Evolutionary conservation across 2,888 invertebrate species (phyloP), one percentile per base, ranked within the genome.

Genomic region (Cybosia mesomella): DNA sequence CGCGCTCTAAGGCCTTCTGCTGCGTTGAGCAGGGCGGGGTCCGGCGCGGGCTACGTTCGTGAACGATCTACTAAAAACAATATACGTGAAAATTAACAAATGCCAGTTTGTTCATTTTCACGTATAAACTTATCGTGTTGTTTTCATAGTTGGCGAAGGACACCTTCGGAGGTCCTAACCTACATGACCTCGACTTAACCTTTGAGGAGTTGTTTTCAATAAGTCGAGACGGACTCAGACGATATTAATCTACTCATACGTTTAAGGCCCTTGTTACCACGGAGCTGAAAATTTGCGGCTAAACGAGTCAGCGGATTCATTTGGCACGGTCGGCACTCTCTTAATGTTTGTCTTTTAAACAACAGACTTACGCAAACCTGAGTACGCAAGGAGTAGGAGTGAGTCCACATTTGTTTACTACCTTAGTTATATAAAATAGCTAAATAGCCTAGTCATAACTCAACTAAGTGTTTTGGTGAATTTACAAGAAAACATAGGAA

Each of bases 161-260:
- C 67, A 24, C 49, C 53, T 21, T 24, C 43, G 22, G 21, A 58
- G 53, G 67, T 75, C 61, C n/a, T 62, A 71, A 75, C 67, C 58
- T 24, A 49, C 73, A 74, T 75, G 68, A 21, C 66, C 63, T 54
- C 36, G 61, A 61, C 32, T 60, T 63, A 70, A 73, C 65, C 66
- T 73, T 65, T 59, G 43, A 54, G 49, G 57, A 76, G 65, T 54
- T 71, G 53, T 72, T 67, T 71, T 66, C 65, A 79, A 73, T 73
- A 79, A 80, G 66, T 70, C 70, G 63, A 58, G 58, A 58, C 58
- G 63, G 43, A 58, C 70, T 32, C 64, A 75, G 73, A 75, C 71
- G 67, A 72, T 66, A 77, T 81, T 74, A 76, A 76, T 81, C 72
- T 76, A 75, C 68, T 70, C 69, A 71, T 70, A 72, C 59, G 64